Evolutionary conservation across 2,797 vertebrate species (phyloP).

Genomic region (Ctenochaetus hawaiiensis): DNA sequence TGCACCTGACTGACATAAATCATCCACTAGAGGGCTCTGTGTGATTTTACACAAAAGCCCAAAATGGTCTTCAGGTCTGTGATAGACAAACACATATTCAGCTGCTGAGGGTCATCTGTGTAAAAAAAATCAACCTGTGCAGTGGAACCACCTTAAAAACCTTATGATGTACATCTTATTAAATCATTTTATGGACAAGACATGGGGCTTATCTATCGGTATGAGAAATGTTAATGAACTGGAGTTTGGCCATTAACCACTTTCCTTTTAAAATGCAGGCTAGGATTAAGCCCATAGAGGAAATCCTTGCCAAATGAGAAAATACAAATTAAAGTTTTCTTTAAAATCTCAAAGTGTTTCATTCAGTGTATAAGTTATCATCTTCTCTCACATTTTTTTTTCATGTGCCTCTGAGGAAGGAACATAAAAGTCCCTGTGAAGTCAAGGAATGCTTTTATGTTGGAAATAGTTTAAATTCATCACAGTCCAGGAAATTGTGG

Average conservation of each 20-base stretch:
- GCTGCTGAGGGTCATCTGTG: too few relatives aligned
- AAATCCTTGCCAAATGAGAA: background rate
- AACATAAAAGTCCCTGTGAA: conserved; percentile 58
- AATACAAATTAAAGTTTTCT: conserved; percentile 8
- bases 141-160: background rate
- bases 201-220: background rate
- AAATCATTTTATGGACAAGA: background rate
- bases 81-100: too few relatives aligned
- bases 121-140: background rate
- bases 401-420: conserved; percentile 23
- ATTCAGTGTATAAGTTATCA: conserved; percentile 6
- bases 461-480: conserved; percentile 18
- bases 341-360: conserved; percentile 28
- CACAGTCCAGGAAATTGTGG: conserved; percentile 11
- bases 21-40: conserved; percentile 23
- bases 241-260: background rate
- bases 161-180: background rate
- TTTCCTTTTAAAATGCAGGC: background rate
- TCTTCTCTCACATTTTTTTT: background rate
- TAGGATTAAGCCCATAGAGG: conserved; percentile 4
- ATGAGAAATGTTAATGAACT: background rate
- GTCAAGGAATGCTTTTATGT: conserved; percentile 31
- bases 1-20: background rate
- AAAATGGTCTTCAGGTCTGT: background rate
- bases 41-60: background rate